These are phyloP conservation scores for Spilarctia lutea DNA, from an alignment of 2,888 invertebrate genomes.

Conservation along the genomic window DNA sequence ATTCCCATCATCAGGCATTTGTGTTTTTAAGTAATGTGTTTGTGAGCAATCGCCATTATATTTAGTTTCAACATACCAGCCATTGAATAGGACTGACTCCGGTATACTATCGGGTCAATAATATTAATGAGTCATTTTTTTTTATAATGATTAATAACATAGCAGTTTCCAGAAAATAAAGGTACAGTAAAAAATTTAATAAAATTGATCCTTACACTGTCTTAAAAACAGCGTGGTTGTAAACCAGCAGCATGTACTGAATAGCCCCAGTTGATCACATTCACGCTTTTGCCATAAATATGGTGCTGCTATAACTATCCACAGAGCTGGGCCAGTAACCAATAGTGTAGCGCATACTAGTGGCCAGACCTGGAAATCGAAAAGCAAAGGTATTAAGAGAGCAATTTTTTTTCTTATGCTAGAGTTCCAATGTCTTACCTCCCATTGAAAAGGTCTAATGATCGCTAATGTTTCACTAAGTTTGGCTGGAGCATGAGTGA, in stretches of 20 bases:
- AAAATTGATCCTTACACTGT: slow-evolving; percentile 84
- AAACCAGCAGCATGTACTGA: slow-evolving; percentile 90
- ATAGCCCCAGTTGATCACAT: slow-evolving; percentile 66
- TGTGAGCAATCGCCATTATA: too few species aligned
- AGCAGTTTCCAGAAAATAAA: neutral
- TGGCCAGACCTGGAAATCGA: slow-evolving; percentile 88
- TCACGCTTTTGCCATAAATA: slow-evolving; percentile 82
- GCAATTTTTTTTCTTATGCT: neutral
- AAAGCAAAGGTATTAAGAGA: neutral
- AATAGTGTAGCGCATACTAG: slow-evolving; percentile 88
- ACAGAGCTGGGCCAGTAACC: slow-evolving; percentile 90
- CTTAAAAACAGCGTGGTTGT: slow-evolving; percentile 89
- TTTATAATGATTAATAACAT: neutral
- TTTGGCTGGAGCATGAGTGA: slow-evolving; percentile 91
- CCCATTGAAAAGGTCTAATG: slow-evolving; percentile 90
- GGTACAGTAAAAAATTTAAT: neutral
- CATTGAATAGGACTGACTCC: too few species aligned
- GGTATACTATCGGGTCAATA: neutral
- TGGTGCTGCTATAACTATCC: slow-evolving; percentile 89
- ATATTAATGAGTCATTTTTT: neutral
- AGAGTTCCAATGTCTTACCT: slow-evolving; percentile 74
- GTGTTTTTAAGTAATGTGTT: too few species aligned
- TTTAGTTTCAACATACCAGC: too few species aligned
- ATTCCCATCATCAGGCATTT: neutral
- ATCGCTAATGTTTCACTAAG: slow-evolving; percentile 91